A percentile compares a stretch with the other conserved stretches of the same genome.
Conservation (phyloP, 1,140 invertebrate species). For the Aphis gossypii region DNA sequence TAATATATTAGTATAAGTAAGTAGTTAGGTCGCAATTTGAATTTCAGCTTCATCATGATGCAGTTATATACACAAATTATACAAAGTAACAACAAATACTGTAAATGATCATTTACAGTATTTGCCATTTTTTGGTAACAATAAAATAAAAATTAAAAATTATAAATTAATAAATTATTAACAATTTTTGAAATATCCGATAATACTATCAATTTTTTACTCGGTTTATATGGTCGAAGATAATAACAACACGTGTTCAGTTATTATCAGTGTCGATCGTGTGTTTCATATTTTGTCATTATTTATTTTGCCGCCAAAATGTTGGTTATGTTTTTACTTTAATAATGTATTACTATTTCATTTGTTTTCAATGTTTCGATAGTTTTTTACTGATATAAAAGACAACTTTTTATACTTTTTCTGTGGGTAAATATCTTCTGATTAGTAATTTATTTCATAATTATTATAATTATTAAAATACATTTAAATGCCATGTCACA, state of each 20-base stretch:
- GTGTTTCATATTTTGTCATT: neutral
- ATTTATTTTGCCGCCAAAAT: constrained; percentile 37
- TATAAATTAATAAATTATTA: neutral
- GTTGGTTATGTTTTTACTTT: neutral
- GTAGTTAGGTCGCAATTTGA: neutral
- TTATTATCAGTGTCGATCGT: neutral
- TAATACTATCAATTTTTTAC: neutral
- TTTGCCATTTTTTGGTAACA: no score
- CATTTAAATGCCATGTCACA: neutral
- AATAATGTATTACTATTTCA: neutral
- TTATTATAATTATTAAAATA: neutral
- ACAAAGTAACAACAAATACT: no score
- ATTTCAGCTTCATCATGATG: neutral
- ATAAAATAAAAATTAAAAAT: no score
- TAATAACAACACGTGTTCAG: neutral
- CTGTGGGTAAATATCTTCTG: neutral
- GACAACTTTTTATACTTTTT: neutral
- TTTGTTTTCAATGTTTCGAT: neutral
- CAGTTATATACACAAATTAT: no score
- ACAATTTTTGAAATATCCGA: neutral
- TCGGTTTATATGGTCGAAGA: neutral
- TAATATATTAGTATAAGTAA: no score
- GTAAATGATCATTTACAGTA: no score
- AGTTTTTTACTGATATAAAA: neutral
- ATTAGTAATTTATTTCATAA: neutral